Base-by-base conservation (phyloP, 2,888 invertebrate genomes). In the Tiliacea aurago region DNA sequence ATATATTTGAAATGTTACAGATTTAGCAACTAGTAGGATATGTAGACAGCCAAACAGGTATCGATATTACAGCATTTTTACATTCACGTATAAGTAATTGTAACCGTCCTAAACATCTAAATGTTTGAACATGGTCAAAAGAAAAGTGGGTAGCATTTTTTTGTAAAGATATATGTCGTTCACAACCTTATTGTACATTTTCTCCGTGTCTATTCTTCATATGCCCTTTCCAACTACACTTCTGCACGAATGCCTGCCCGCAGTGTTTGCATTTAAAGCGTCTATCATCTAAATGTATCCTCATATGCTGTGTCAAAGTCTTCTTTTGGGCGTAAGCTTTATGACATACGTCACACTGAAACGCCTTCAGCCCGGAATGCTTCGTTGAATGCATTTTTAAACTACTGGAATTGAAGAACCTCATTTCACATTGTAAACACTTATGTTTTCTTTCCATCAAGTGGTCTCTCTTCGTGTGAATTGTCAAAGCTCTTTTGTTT, bases 361-460 rank as follows among this genome's bases (percentile, higher is more conserved):
- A 94, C 7, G 90, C 89, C 80, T 90, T 93, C 23, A 86, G 85
- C 10, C 91, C 92, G 0, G 91, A 91, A 80, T 95, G 95, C 56
- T 90, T 93, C n/a, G 92, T 84, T 87, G 89, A 87, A 58, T 94
- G 93, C 9, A 84, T 86, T 1, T 86, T 87, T 23, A 91, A 66
- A 23, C 71, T 71, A n/a, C 72, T 53, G 18, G 72, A 41, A n/a
- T 43, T 70, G 33, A 70, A 70, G 37, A 93, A 94, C 0, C 87
- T 86, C 84, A 92, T 95, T 2, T 93, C 94, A 55, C 96, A 96
- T 4, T 91, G 82, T 0, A 89, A 83, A 62, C 96, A 96, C 6
- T 90, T 89, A 56, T 93, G 92, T n/a, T 90, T 84, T 18, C 91
- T 87, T 66, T 91, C 89, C 88, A 91, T 89, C n/a, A 96, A 86